Evolutionary conservation across 1,140 invertebrate genomes (phyloP), one percentile per base, ranked within the genome.

Genomic region (Uloborus diversus): DNA sequence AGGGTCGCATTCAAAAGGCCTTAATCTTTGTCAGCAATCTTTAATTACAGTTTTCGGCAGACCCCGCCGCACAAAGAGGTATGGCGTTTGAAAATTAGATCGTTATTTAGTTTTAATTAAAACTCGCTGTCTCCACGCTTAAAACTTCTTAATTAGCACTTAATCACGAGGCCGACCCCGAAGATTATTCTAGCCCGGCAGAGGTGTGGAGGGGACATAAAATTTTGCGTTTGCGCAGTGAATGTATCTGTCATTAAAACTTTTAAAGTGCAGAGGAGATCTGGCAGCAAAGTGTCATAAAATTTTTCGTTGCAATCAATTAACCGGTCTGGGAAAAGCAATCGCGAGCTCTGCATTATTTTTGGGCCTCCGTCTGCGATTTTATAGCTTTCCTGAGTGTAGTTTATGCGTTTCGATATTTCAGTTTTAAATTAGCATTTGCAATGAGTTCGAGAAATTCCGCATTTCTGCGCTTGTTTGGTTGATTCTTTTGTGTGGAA

Each of bases 91-190:
- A 78, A 78, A 78, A 78, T 78, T 78, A 78, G 61, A 78, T 78
- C 73, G 66, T 78, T 78, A 78, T 78, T 78, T 78, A 78, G 73
- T 78, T 78, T 78, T 78, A 78, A 78, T 78, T 78, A 78, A 78
- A 78, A 78, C 61, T 65, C 56, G 14, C 49, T 49, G 11, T 37
- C 30, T 49, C 11, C 25, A 65, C 73, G 73, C 49, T 78, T 78
- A 65, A 66, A 78, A 78, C 61, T 78, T 78, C 73, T 78, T 78
- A 78, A 78, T 78, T 78, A 78, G 61, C 35, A 78, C 73, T 78
- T 78, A 78, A 78, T 78, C 73, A 78, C 62, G 47, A 49, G 25
- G 33, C 13, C 14, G 42, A 75, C 27, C n/a, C 4, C 30, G 56
- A 66, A 66, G 73, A 66, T 53, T 75, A 25, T 49, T 23, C 14